These are phyloP conservation scores for Palloptera scutellata DNA, from an alignment of 2,888 invertebrate genomes.

Conservation along the genomic window DNA sequence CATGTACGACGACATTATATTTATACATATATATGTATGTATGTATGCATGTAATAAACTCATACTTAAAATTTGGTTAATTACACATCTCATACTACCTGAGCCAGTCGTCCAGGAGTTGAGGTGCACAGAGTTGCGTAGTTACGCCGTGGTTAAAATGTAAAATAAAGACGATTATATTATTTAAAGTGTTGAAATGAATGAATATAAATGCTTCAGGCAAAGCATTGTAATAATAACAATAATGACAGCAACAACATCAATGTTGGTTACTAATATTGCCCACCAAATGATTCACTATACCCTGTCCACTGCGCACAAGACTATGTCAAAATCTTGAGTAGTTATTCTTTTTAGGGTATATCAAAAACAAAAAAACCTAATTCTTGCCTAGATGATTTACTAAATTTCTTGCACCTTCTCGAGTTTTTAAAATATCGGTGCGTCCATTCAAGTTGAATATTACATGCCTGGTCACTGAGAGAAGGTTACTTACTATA, in stretches of 20 bases:
- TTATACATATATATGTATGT: constrained; percentile 13
- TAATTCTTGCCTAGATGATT: no score
- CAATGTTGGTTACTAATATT: constrained; percentile 1
- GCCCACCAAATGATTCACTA: neutral
- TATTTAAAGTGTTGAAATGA: constrained; percentile 12
- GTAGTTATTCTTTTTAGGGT: no score
- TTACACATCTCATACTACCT: constrained; percentile 30
- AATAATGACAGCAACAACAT: neutral
- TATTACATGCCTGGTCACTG: no score
- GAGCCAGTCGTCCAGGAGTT: no score
- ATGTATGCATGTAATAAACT: constrained; percentile 40
- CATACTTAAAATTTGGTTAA: constrained; percentile 54
- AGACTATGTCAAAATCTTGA: no score
- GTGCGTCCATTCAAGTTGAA: no score
- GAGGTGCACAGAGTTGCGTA: constrained; percentile 22
- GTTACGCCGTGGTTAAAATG: constrained; percentile 28
- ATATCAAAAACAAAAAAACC: no score
- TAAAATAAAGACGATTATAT: constrained; percentile 30
- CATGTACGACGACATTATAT: no score
- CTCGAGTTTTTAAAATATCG: no score
- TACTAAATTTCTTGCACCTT: no score
- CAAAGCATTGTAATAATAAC: constrained; percentile 12
- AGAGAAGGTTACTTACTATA: no score
- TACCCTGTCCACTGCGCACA: no score
- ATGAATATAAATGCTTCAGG: constrained; percentile 1